Evolutionary conservation across 2,888 invertebrate genomes (phyloP).

Genomic region (Notodonta dromedarius): DNA sequence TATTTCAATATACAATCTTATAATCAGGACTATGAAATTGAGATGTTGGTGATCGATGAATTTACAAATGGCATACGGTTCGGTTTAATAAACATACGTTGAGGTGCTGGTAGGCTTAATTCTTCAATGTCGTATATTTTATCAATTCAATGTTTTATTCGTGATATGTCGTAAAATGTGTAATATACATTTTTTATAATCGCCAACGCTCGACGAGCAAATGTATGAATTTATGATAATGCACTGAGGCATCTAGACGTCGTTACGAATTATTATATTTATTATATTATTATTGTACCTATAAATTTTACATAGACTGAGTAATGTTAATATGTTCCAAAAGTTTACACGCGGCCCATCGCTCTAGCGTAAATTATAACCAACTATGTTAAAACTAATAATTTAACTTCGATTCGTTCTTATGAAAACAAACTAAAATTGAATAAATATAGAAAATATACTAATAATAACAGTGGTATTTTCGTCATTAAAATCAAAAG

Average conservation of each 20-base stretch:
- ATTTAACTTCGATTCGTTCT: slow-evolving; percentile 26
- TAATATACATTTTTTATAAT: slow-evolving; percentile 44
- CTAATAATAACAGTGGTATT: slow-evolving; percentile 14
- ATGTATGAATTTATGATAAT: slow-evolving; percentile 45
- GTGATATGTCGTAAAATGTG: slow-evolving; percentile 28
- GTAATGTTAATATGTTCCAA: slow-evolving; percentile 69
- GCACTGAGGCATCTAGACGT: slow-evolving; percentile 53
- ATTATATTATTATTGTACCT: slow-evolving; percentile 44
- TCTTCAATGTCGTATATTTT: slow-evolving; percentile 41
- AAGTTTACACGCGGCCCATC: slow-evolving; percentile 47
- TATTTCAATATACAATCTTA: slow-evolving; percentile 47
- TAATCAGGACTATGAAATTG: slow-evolving; percentile 26
- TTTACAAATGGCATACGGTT: slow-evolving; percentile 27
- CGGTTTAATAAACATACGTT: slow-evolving; percentile 46
- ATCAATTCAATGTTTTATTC: slow-evolving; percentile 30
- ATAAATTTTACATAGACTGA: slow-evolving; percentile 72
- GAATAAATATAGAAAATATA: slow-evolving; percentile 13
- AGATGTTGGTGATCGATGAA: slow-evolving; percentile 23
- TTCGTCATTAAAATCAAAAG: slow-evolving; percentile 24
- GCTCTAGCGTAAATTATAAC: slow-evolving; percentile 38
- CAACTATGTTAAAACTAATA: slow-evolving; percentile 24
- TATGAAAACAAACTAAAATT: slow-evolving; percentile 28
- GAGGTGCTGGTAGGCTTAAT: slow-evolving; percentile 73
- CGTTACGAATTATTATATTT: slow-evolving; percentile 57
- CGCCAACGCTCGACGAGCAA: slow-evolving; percentile 46